Base-by-base conservation (phyloP, 1,140 invertebrate genomes). In the Phymorhynchus buccinoides region DNA sequence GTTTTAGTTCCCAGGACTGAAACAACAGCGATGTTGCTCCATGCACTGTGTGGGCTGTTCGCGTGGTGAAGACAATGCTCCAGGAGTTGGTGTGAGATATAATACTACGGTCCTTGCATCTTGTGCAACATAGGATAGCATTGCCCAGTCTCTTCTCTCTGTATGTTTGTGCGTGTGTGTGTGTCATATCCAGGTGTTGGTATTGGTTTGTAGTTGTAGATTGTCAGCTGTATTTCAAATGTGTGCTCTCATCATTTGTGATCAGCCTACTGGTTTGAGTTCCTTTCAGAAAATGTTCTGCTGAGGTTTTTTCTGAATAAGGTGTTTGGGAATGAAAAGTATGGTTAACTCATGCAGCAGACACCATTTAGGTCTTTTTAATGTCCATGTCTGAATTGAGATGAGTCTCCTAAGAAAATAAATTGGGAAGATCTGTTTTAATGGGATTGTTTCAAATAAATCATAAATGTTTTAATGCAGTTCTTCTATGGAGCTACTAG, bases 1-100 rank as follows among this genome's bases (percentile, higher is more conserved):
- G 77, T 79, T 48, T 79, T 30, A 79, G 41, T 79, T 79, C 30
- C 27, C 7, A 79, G 6, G 77, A 79, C 77, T 79, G 77, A 79
- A 79, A 79, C 41, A 7, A 35, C n/a, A 32, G 56, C n/a, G 56
- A 62, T 27, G 22, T 14, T 62, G 12, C 56, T 22, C 56, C 56
- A 16, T 62, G 56, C 56, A 62, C 2, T 6, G 56, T 62, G 18
- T 62, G 56, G 22, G 56, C 56, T 62, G 22, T 62, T 62, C 56
- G 14, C 56, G 18, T 27, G 22, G 12, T 22, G 56, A 27, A 27
- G 22, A 22, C 14, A 27, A 22, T 62, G 56, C 56, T 62, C n/a
- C 56, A 62, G 56, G 56, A 62, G 56, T 62, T 62, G 56, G 56
- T 62, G 56, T 62, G 56, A 27, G 56, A 62, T 22, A n/a, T n/a